Conservation (phyloP, 2,113 vertebrate species). For the Cervus canadensis region DNA sequence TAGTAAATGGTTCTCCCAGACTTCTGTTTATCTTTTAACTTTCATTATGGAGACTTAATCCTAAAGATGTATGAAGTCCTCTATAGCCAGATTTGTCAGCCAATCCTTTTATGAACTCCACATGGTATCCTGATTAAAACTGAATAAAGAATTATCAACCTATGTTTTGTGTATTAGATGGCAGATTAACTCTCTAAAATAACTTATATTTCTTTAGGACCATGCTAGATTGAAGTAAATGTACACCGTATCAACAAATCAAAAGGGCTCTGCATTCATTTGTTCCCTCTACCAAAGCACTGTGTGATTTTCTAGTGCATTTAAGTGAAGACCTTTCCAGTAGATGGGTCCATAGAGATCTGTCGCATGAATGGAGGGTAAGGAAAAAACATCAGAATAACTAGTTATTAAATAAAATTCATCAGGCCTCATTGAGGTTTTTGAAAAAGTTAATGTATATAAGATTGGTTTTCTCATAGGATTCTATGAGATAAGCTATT, state of each 20-base stretch:
- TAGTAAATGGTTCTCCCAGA: neutral
- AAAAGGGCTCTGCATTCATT: neutral
- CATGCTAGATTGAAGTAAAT: neutral
- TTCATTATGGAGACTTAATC: neutral
- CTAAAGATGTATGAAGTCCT: neutral
- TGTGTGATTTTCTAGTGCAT: neutral
- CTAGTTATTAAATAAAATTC: neutral
- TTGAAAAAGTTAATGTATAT: neutral
- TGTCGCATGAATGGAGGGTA: neutral
- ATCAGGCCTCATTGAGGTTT: neutral
- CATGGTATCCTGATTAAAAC: conserved; percentile 28
- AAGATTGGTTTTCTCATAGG: neutral
- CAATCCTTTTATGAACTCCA: conserved; percentile 38
- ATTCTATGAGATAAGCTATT: neutral
- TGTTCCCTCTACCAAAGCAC: neutral
- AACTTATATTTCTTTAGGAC: neutral
- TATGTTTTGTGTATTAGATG: conserved; percentile 6
- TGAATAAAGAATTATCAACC: neutral
- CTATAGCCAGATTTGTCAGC: neutral
- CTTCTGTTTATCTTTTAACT: conserved; percentile 12
- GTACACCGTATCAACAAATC: neutral
- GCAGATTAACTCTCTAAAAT: conserved; percentile 20
- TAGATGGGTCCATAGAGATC: neutral
- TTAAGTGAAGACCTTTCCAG: neutral
- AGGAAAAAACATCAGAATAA: neutral